These are phyloP conservation scores for Cryptus viduatorius DNA, from an alignment of 2,888 invertebrate genomes.

Conservation along the genomic window DNA sequence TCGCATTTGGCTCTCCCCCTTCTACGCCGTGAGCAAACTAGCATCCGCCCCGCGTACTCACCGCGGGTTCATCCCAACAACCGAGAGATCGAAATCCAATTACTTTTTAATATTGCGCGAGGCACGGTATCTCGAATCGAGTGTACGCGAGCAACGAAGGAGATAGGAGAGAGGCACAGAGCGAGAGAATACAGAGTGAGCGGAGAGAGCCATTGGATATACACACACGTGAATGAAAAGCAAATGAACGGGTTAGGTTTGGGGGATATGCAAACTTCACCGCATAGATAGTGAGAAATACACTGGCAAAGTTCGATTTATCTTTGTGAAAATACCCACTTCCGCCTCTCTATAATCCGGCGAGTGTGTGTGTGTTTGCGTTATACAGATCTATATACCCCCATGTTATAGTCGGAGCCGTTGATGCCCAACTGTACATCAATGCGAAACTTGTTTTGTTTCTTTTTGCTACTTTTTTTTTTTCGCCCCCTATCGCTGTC, in stretches of 20 bases:
- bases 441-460: constrained; percentile 54
- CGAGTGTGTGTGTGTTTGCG: constrained; percentile 8
- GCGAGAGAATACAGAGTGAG: constrained; percentile 10
- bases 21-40: constrained; percentile 53
- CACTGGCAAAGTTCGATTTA: constrained; percentile 21
- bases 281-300: constrained; percentile 7
- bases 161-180: constrained; percentile 38
- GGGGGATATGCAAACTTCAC: not conserved
- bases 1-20: constrained; percentile 4
- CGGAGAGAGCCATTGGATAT: constrained; percentile 20
- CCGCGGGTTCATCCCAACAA: constrained; percentile 57
- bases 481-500: constrained; percentile 53
- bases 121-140: constrained; percentile 73
- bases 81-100: constrained; percentile 80
- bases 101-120: constrained; percentile 80
- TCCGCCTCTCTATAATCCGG: constrained; percentile 14
- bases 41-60: constrained; percentile 6
- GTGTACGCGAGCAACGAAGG: constrained; percentile 50
- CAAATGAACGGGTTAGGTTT: constrained; percentile 9
- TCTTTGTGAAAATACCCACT: constrained; percentile 43
- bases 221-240: constrained; percentile 12
- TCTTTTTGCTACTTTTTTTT: constrained; percentile 32
- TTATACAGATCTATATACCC: constrained; percentile 5
- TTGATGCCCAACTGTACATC: constrained; percentile 39
- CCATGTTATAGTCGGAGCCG: constrained; percentile 2